These are phyloP conservation scores for Indicator maculatus DNA, from an alignment of 2,113 vertebrate genomes.

Conservation along the genomic window DNA sequence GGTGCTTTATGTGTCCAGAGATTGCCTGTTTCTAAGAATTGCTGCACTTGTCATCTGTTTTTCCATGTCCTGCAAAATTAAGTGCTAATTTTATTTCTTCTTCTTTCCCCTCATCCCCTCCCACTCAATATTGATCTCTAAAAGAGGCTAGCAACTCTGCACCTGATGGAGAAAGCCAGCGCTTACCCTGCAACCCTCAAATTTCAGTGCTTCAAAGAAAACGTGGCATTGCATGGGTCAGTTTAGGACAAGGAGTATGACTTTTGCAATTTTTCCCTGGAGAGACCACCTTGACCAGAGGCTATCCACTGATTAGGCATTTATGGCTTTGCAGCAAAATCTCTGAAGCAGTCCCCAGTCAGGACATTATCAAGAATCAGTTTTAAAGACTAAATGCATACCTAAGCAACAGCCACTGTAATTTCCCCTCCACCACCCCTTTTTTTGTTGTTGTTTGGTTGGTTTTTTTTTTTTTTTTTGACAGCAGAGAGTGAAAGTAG, in stretches of 20 bases:
- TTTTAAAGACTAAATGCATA: background rate
- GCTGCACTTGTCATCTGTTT: constrained; percentile 9
- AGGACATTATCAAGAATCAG: background rate
- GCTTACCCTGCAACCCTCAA: constrained; percentile 2
- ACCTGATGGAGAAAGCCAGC: background rate
- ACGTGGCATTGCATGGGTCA: background rate
- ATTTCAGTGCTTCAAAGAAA: background rate
- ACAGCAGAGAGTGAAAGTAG: background rate
- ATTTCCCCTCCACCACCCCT: background rate
- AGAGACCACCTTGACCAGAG: background rate
- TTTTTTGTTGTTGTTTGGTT: background rate
- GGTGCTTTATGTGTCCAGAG: background rate
- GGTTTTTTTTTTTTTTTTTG: background rate
- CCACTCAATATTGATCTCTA: background rate
- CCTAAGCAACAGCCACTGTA: background rate
- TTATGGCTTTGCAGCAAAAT: background rate
- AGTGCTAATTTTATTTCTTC: constrained; percentile 33
- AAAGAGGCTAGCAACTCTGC: background rate
- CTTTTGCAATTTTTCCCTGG: background rate
- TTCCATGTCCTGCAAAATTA: constrained; percentile 23
- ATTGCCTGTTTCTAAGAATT: constrained; percentile 11
- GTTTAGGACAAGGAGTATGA: background rate
- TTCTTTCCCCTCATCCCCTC: background rate
- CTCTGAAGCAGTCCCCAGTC: background rate
- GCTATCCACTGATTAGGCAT: background rate